Base-by-base conservation (phyloP, 37 sponge, comb jelly and placozoan genomes). In the Eunapius fragilis region DNA sequence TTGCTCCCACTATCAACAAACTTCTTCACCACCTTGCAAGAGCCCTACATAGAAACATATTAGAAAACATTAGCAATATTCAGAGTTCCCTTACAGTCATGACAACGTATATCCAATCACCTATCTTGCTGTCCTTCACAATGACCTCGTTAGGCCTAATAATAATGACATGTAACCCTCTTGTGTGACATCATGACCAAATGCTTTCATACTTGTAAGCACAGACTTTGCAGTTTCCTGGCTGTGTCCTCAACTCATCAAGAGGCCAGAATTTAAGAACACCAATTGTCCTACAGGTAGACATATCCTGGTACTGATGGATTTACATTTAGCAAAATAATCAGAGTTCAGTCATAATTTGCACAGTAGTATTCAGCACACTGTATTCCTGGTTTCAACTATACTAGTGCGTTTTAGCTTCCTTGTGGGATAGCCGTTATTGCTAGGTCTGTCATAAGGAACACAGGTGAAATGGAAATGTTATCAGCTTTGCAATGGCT, bases 101-200 rank as follows among this genome's bases (percentile, higher is more conserved):
- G 26, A 86, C 69, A 37, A 86, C 70, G 41, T 30, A 86, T 26
- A 91, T 82, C 83, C 87, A 91, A 58, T 91, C 87, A 67, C 41
- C 76, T 67, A 82, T 91, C 27, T 37, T 76, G 73, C 91, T 91
- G 48, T 91, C 83, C 32, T 82, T 86, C 31, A 86, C 91, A 69
- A 91, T 68, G n/a, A 86, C 78, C n/a, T 67, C 25, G 37, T 81
- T 77, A 2, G 83, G 83, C 31, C 91, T 91, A 32, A 30, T 71
- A 34, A n/a, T n/a, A n/a, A n/a, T n/a, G n/a, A n/a, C n/a, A n/a
- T n/a, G n/a, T n/a, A n/a, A n/a, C n/a, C n/a, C n/a, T n/a, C n/a
- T n/a, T n/a, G n/a, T n/a, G n/a, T 30, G 27, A n/a, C 31, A 72
- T 30, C 28, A 30, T 25, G 5, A 17, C 22, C 0, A 10, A 13